A percentile compares a stretch with the other conserved stretches of the same genome.
Evolutionary conservation across 2,113 vertebrate species (phyloP).

Genomic region (Heterotilapia buettikoferi): DNA sequence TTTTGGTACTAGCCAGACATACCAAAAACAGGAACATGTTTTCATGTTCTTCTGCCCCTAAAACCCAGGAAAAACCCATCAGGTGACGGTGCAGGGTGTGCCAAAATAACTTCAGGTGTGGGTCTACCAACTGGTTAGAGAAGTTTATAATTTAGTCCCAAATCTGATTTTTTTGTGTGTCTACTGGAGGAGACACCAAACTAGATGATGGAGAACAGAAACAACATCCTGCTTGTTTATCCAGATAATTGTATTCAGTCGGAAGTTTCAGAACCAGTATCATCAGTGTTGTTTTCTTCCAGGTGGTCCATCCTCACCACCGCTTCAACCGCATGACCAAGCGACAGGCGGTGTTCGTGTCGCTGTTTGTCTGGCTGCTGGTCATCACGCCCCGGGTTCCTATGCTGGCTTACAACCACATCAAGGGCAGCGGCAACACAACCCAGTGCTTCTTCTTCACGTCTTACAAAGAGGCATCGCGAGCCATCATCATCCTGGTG

Average conservation of each 20-base stretch:
- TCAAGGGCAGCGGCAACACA: background rate
- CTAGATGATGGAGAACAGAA: background rate
- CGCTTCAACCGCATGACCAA: conserved; percentile 50
- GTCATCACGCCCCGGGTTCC: conserved; percentile 60
- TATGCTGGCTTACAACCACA: conserved; percentile 52
- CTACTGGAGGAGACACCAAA: background rate
- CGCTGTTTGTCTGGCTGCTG: conserved; percentile 46
- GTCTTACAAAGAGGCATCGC: conserved; percentile 22
- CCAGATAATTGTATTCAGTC: background rate
- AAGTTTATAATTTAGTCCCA: background rate
- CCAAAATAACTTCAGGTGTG: background rate
- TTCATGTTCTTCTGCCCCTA: background rate
- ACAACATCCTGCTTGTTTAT: background rate
- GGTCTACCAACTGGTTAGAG: background rate
- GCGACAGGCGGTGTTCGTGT: conserved; percentile 16
- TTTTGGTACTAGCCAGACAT: background rate
- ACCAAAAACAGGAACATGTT: background rate
- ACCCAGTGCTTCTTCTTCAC: conserved; percentile 69
- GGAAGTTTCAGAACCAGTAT: background rate
- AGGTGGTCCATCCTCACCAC: conserved; percentile 70
- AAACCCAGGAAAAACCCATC: background rate
- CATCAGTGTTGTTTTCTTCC: background rate
- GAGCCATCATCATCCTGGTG: conserved; percentile 38
- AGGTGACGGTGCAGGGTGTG: background rate
- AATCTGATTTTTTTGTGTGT: background rate